Base-by-base conservation (phyloP, 1,140 invertebrate genomes). In the Leptinotarsa undecemlineata region DNA sequence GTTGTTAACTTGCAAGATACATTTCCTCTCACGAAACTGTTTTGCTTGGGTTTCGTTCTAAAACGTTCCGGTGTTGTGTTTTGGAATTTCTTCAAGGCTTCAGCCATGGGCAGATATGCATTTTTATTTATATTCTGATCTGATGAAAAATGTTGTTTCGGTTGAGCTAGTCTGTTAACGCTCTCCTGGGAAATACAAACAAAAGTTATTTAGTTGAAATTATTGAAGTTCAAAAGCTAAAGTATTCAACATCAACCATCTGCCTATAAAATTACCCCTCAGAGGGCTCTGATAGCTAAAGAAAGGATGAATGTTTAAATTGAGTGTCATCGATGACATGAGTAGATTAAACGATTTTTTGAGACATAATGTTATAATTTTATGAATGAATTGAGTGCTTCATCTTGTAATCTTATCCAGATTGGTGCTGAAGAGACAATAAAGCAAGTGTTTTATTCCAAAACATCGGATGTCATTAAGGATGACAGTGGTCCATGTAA, bases 1-100 rank as follows among this genome's bases (percentile, higher is more conserved):
- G 81, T 69, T 75, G 79, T 79, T 1, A 80, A 75, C 73, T 83
- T 82, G 48, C 62, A 15, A 62, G 62, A 23, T 4, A 60, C 21
- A 48, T 21, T 67, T 67, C 48, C 51, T 14, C 17, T 63, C 11
- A 57, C 14, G 2, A 57, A 57, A 57, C 74, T 66, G 11, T 81
- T 42, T 5, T 60, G 33, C 8, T 70, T 80, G 4, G 79, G 76
- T 60, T 82, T 85, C 0, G 82, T 81, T 47, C 81, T 82, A 60
- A 88, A 88, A 48, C 87, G 80, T 48, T 84, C 78, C 0, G 87
- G 87, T 6, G 87, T 88, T 0, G 74, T 77, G n/a, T 73, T 81
- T 42, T 88, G 86, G 19, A 86, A 88, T 61, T 85, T 85, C 0
- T 78, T 81, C 3, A 88, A 77, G 0, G 84, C 84, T 73, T 88